These are phyloP conservation scores for Gadus chalcogrammus DNA, from an alignment of 2,113 vertebrate species.

Conservation along the genomic window DNA sequence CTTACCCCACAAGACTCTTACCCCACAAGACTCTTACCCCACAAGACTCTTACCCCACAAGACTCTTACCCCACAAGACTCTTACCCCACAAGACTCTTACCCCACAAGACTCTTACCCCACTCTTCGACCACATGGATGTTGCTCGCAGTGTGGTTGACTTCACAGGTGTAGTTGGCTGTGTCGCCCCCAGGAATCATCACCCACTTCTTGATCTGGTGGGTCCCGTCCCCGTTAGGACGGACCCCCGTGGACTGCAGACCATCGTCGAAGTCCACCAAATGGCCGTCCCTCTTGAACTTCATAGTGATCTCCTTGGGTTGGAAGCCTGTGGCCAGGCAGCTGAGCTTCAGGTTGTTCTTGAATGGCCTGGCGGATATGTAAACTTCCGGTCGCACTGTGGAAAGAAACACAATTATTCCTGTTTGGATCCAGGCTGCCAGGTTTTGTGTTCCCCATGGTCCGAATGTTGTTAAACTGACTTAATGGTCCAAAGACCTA, in stretches of 20 bases:
- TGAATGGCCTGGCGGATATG: not conserved
- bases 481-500: no score
- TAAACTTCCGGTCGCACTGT: constrained; percentile 28
- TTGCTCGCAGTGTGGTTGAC: accelerated
- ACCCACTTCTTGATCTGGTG: constrained; percentile 36
- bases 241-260: accelerated
- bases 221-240: constrained; percentile 45
- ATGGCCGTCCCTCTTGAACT: constrained; percentile 1
- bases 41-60: no score
- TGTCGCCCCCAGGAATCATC: constrained; percentile 34
- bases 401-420: not conserved
- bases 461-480: no score
- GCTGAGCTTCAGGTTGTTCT: not conserved
- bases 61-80: no score
- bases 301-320: constrained; percentile 16
- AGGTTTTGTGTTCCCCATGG: no score
- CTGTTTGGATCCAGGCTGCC: no score
- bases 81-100: no score
- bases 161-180: constrained; percentile 9
- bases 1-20: no score
- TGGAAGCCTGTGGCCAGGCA: constrained; percentile 61
- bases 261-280: not conserved
- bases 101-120: constrained; percentile 34
- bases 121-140: accelerated
- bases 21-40: no score